Evolutionary conservation across 2,888 invertebrate species (phyloP), one percentile per base, ranked within the genome.

Genomic region (Perizoma affinitatum): DNA sequence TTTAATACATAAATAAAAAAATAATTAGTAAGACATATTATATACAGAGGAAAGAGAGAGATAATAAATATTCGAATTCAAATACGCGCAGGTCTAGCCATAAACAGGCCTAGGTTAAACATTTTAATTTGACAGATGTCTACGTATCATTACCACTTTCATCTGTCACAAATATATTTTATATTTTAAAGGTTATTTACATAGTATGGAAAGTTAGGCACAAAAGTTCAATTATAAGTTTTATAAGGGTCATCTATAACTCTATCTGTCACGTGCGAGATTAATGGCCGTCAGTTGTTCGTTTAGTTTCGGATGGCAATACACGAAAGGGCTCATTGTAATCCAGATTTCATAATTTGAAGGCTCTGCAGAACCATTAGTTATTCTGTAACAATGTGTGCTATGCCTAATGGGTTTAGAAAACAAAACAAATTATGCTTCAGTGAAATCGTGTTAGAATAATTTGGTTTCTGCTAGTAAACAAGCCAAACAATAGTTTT

Each of bases 281-380:
- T 34, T 43, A 49, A 43, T 36, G 57, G 35, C 54, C 48, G 49
- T 44, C 33, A 49, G 5, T 6, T 43, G 54, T 56, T 57, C 53
- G 38, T 54, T 65, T 56, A 55, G 70, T 75, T 74, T 65, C 63
- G 66, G 66, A 71, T 71, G 57, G 73, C 63, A 71, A 69, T 61
- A 60, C 65, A 57, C 50, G 54, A 61, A 60, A 64, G 61, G 56
- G 49, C 58, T 54, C 58, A 52, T 64, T 66, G 60, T 68, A 54
- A 60, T 64, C 52, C 58, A 22, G 44, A 54, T 65, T 61, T 51
- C 56, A 66, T 66, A 59, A 60, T 61, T 61, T 45, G 54, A 58
- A 50, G 38, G 56, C 52, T 35, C 44, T 44, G 7, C 9, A 38
- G 8, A 50, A 43, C 49, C 36, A 44, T 44, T 44, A 35, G 33